Evolutionary conservation across 2,888 invertebrate species (phyloP).

Genomic region (Stenoptilia bipunctidactyla): DNA sequence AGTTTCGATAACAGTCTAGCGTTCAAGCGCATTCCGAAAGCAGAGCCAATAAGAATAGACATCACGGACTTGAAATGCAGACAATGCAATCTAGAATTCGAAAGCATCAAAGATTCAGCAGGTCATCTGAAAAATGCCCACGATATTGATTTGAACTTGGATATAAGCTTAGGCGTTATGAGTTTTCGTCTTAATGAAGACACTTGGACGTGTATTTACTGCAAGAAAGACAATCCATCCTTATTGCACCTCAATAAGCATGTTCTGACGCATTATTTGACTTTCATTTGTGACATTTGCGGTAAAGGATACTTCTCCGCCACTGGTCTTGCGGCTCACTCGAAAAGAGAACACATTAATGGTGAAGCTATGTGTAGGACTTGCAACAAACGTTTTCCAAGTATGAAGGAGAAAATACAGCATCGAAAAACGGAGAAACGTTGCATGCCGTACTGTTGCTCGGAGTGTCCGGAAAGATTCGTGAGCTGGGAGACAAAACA

Average conservation of each 20-base stretch:
- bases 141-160: conserved; percentile 9
- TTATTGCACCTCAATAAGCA: conserved; percentile 13
- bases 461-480: conserved; percentile 18
- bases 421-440: conserved; percentile 15
- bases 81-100: conserved; percentile 8
- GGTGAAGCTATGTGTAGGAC: conserved; percentile 4
- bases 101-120: conserved; percentile 9
- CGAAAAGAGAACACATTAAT: conserved; percentile 5
- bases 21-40: background rate
- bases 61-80: conserved; percentile 14
- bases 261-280: conserved; percentile 13
- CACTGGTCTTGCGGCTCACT: conserved; percentile 7
- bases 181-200: conserved; percentile 13
- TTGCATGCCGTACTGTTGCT: conserved; percentile 19
- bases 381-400: conserved; percentile 16
- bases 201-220: conserved; percentile 13
- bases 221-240: conserved; percentile 11
- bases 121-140: conserved; percentile 16
- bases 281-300: conserved; percentile 17
- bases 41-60: conserved; percentile 11
- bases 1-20: background rate
- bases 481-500: conserved; percentile 16
- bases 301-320: conserved; percentile 13
- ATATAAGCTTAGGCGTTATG: conserved; percentile 10
- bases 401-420: conserved; percentile 19